Evolutionary conservation across 2,888 invertebrate genomes (phyloP).

Genomic region (Catocala fraxini): DNA sequence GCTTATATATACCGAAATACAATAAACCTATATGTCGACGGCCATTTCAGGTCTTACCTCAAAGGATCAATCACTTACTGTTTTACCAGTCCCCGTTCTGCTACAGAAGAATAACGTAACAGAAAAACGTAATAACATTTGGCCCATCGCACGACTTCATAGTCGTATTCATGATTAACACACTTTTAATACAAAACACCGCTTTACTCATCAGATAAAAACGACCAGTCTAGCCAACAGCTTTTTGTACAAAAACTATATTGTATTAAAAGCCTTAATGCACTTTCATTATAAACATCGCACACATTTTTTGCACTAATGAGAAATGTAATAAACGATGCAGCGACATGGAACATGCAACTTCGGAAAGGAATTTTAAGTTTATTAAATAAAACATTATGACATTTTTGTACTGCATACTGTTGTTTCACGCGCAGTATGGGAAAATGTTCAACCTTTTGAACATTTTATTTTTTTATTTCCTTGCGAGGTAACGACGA

Average conservation of each 20-base stretch:
- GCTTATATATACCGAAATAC: too few relatives aligned
- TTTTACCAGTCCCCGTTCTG: too few relatives aligned
- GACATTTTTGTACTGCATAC: slow-evolving; percentile 7
- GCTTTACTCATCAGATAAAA: neutral
- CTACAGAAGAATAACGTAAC: too few relatives aligned
- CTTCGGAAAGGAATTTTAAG: slow-evolving; percentile 33
- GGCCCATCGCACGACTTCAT: too few relatives aligned
- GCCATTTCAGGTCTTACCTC: too few relatives aligned
- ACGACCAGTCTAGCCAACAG: neutral
- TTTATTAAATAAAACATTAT: slow-evolving; percentile 18
- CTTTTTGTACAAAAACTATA: slow-evolving; percentile 2
- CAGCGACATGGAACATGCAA: slow-evolving; percentile 20
- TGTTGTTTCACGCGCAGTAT: neutral
- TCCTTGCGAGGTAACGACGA: too few relatives aligned
- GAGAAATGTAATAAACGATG: slow-evolving; percentile 39
- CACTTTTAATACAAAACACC: neutral
- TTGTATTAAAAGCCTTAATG: slow-evolving; percentile 9
- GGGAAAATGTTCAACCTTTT: neutral
- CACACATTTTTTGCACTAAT: slow-evolving; percentile 28
- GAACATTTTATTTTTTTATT: too few relatives aligned
- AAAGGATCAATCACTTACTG: too few relatives aligned
- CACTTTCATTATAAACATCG: slow-evolving; percentile 11
- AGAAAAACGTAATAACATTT: too few relatives aligned
- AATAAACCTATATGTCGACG: too few relatives aligned
- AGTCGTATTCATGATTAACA: neutral